Percentiles rank a stretch among this genome's conserved stretches.
Conservation (phyloP, 2,888 invertebrate genomes). For the Torymus aiolomorphi region DNA sequence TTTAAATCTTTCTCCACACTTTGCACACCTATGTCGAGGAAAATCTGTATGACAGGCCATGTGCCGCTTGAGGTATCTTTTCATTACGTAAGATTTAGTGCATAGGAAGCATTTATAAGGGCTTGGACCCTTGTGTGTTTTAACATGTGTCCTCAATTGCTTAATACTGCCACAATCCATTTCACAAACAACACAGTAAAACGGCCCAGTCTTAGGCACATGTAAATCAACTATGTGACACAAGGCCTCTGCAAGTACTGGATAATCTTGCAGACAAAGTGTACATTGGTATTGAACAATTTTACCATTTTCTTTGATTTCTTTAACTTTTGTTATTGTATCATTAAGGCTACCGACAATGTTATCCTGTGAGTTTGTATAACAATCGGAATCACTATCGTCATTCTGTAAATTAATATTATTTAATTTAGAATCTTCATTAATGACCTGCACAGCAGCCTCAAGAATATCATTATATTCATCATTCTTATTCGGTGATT, state of each 20-base stretch:
- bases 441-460: background rate
- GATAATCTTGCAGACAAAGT: constrained; percentile 70
- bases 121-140: constrained; percentile 78
- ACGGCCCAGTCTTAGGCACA: constrained; percentile 73
- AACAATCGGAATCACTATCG: constrained; percentile 66
- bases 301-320: constrained; percentile 67
- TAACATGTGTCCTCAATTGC: constrained; percentile 78
- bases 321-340: constrained; percentile 71
- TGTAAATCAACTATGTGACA: constrained; percentile 71
- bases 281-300: constrained; percentile 70
- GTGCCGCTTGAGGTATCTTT: constrained; percentile 71
- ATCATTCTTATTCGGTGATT: background rate
- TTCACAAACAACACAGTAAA: constrained; percentile 79
- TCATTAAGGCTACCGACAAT: constrained; percentile 72
- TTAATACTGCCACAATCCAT: constrained; percentile 79
- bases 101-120: constrained; percentile 77
- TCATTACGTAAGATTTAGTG: constrained; percentile 70
- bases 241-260: constrained; percentile 65
- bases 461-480: background rate
- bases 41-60: constrained; percentile 73
- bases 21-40: constrained; percentile 70
- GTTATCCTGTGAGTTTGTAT: constrained; percentile 63
- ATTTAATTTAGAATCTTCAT: constrained; percentile 49
- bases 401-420: background rate
- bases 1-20: constrained; percentile 70